phyloP scores from a whole-genome alignment of 2,888 invertebrate species.

The Alsophila aescularia region DNA sequence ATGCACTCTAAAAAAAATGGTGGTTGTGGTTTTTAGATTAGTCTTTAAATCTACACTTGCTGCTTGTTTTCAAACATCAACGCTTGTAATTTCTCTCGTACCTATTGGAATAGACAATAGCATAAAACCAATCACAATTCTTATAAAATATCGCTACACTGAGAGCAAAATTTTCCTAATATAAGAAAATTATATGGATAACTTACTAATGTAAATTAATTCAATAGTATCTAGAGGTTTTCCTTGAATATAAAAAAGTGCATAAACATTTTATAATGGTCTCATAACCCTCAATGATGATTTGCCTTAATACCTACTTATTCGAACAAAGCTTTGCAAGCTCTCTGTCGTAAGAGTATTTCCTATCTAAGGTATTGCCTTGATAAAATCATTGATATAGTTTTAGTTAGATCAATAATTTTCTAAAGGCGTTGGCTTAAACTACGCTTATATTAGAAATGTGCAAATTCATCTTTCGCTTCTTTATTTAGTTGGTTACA shows the following conservation, averaged over 20 bases:
- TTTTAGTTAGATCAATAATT: neutral
- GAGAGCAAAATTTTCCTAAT: too few species aligned
- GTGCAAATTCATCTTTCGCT: constrained; percentile 14
- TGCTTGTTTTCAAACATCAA: too few species aligned
- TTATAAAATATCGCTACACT: too few species aligned
- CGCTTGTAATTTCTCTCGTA: too few species aligned
- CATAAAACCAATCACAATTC: too few species aligned
- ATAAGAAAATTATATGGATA: too few species aligned
- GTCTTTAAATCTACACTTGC: too few species aligned
- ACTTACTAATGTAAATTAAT: too few species aligned
- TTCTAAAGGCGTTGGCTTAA: neutral
- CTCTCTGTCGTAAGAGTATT: constrained; percentile 1
- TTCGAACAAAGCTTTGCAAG: constrained; percentile 16
- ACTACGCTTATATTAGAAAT: constrained; percentile 8
- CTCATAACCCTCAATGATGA: neutral
- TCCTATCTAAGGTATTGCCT: neutral
- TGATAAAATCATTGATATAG: neutral
- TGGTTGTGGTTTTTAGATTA: too few species aligned
- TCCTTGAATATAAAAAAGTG: neutral
- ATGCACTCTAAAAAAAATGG: too few species aligned
- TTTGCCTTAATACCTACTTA: neutral
- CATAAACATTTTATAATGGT: neutral
- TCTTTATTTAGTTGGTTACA: neutral
- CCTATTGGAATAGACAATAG: too few species aligned
- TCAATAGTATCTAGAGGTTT: too few species aligned